Evolutionary conservation across 2,113 vertebrate genomes (phyloP).

Genomic region (Callipepla squamata): DNA sequence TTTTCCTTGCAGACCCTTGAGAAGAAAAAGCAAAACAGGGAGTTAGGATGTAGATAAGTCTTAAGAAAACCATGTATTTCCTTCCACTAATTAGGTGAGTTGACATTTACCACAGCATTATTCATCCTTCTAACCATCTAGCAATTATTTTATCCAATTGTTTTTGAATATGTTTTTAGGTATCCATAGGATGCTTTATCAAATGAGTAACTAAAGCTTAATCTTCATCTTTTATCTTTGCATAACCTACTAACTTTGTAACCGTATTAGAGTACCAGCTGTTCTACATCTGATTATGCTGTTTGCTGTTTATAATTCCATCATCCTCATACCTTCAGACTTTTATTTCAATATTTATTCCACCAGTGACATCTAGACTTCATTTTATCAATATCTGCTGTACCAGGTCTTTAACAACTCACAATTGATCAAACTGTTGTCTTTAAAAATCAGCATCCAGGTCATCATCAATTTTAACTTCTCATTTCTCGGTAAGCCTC

Average conservation of each 20-base stretch:
- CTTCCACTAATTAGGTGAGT: not conserved
- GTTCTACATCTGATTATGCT: not conserved
- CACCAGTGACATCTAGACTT: not conserved
- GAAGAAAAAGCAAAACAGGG: not conserved
- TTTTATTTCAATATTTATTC: not conserved
- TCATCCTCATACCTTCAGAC: not conserved
- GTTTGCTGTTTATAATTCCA: not conserved
- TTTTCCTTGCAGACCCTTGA: not conserved
- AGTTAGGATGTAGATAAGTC: not conserved
- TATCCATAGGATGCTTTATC: not conserved
- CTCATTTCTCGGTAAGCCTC: not conserved
- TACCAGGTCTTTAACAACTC: not conserved
- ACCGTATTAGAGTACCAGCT: not conserved
- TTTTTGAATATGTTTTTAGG: not conserved
- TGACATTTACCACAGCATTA: not conserved
- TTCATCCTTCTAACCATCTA: not conserved
- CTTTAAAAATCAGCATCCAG: slow-evolving; percentile 16
- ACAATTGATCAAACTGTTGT: not conserved
- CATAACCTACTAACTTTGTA: not conserved
- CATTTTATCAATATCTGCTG: not conserved
- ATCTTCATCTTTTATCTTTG: not conserved
- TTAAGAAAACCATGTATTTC: not conserved
- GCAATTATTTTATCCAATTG: not conserved
- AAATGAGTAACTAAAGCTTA: not conserved
- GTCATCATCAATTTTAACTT: not conserved